These are phyloP conservation scores for Phymastichus coffea DNA, from an alignment of 1,140 invertebrate species.

Conservation along the genomic window DNA sequence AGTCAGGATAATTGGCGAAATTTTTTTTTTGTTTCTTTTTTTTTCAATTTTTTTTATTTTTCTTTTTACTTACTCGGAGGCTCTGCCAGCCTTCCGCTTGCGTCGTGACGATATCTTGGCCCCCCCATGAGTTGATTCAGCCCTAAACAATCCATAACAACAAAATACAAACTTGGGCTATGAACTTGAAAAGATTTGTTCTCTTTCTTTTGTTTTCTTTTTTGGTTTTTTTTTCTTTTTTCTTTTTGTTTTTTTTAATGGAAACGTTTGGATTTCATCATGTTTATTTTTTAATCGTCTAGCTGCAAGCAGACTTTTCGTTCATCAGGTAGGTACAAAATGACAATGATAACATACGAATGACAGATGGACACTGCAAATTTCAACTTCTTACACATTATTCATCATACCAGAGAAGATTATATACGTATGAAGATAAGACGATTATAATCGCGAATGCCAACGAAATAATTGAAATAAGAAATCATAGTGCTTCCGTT, in stretches of 20 bases:
- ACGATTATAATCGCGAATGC: no score
- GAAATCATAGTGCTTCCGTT: no score
- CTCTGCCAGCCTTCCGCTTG: slow-evolving; percentile 57
- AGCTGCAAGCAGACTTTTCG: neutral
- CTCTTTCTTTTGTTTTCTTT: neutral
- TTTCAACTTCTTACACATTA: no score
- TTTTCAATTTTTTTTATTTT: slow-evolving; percentile 38
- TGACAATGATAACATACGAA: no score
- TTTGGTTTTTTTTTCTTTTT: neutral
- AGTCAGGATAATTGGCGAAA: neutral
- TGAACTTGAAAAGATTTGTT: neutral
- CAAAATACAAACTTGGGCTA: neutral
- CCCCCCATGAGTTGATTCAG: slow-evolving; percentile 58
- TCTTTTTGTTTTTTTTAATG: neutral
- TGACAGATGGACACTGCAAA: no score
- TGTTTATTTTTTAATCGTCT: neutral
- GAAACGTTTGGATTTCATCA: neutral
- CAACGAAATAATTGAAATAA: no score
- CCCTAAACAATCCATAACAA: slow-evolving; percentile 58
- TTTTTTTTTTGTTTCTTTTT: neutral
- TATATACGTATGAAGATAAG: no score
- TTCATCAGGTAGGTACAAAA: no score
- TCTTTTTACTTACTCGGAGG: slow-evolving; percentile 58
- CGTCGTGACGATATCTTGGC: slow-evolving; percentile 57
- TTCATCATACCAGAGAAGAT: no score